A percentile compares a stretch with the other conserved stretches of the same genome.
These are phyloP conservation scores for cattle (Bos taurus) DNA, from an alignment of 2,113 vertebrate species.

Conservation along the genomic window ARS-UCD2.0 NC_037342.1:32328501-32329000, in stretches of 20 bases:
- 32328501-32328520: constrained; percentile 32
- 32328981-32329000: not conserved
- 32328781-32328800: not conserved
- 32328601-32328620: not conserved
- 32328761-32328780: not conserved
- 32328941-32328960: not conserved
- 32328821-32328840: not conserved
- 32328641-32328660: not conserved
- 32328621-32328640: not conserved
- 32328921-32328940: not conserved
- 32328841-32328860: not conserved
- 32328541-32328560: not conserved
- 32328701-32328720: not conserved
- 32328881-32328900: not conserved
- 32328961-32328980: not conserved
- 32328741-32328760: not conserved
- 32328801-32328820: not conserved
- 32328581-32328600: not conserved
- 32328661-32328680: not conserved
- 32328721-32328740: not conserved
- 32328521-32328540: not conserved
- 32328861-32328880: not conserved
- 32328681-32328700: not conserved
- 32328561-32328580: not conserved
- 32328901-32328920: not conserved